Evolutionary conservation across 2,888 invertebrate species (phyloP), one percentile per base, ranked within the genome.

Genomic region (Pseudoips prasinana): DNA sequence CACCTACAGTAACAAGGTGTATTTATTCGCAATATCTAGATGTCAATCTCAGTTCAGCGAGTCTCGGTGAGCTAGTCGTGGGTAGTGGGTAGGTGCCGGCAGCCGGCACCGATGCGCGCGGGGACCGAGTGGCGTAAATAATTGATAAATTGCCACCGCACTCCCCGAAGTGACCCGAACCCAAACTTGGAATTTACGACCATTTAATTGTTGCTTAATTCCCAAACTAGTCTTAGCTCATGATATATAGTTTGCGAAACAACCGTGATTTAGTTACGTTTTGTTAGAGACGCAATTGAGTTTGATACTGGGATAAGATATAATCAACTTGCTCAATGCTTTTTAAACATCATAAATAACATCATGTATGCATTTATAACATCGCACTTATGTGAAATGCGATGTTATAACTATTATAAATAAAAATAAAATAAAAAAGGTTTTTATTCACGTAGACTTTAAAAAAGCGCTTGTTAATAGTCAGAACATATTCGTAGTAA

Each of bases 171-270:
- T 82, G 82, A 82, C 84, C 68, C 62, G 48, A 57, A 60, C 71
- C 75, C 73, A 77, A 80, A 83, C 79, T 86, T 73, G 57, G 67
- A 81, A 84, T 85, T 86, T 86, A 86, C 83, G 83, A 77, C 70
- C 85, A 76, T 86, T 86, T 87, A 87, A 87, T 87, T 87, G 86
- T 78, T 81, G 77, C 83, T 85, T 84, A 82, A 86, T 84, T 80
- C 81, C 72, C 69, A 66, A 78, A 82, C 82, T 81, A 82, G 77
- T 79, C 80, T 75, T 71, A 64, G 67, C 64, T 68, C 48, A 65
- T 83, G 81, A 81, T 78, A 78, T 83, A 83, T 84, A 76, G 78
- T 73, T 67, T 43, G 62, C 43, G 46, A 52, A 39, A 44, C 51
- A 23, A 36, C 30, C 20, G 41, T 53, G 57, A 53, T 57, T 53